A percentile compares a stretch with the other conserved stretches of the same genome.
phyloP scores from a whole-genome alignment of 2,888 invertebrate species.

The Pteria penguin region DNA sequence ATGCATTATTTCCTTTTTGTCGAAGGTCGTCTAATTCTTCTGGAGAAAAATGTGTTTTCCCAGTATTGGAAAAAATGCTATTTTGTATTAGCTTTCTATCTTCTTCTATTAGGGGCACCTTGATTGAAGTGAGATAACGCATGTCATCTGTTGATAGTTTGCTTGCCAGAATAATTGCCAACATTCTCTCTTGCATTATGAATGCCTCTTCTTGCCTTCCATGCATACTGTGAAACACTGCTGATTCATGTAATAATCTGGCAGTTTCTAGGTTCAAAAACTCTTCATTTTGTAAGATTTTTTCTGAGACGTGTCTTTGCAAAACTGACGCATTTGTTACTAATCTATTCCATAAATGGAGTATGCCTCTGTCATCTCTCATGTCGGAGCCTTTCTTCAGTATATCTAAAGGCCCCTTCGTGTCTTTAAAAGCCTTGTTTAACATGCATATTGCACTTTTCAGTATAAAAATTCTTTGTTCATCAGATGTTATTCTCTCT shows the following conservation, averaged over 20 bases:
- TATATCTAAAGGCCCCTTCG: constrained; percentile 16
- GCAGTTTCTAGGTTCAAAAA: constrained; percentile 30
- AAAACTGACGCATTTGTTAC: constrained; percentile 26
- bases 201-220: constrained; percentile 42
- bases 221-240: constrained; percentile 39
- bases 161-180: constrained; percentile 22
- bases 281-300: neutral
- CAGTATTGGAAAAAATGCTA: neutral
- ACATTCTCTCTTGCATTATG: constrained; percentile 33
- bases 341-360: constrained; percentile 39
- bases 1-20: constrained; percentile 32
- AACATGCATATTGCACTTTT: constrained; percentile 34
- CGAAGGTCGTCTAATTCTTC: neutral
- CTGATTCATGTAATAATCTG: constrained; percentile 26
- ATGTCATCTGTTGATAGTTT: constrained; percentile 18
- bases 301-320: too few relatives aligned
- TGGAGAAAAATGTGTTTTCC: neutral
- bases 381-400: neutral
- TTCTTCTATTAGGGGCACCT: constrained; percentile 33
- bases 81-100: constrained; percentile 9
- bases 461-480: neutral
- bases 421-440: constrained; percentile 24
- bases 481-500: constrained; percentile 14
- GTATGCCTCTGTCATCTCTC: neutral
- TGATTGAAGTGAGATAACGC: constrained; percentile 17